These are phyloP conservation scores for Bombus waltoni DNA, from an alignment of 1,140 invertebrate species.

Conservation along the genomic window DNA sequence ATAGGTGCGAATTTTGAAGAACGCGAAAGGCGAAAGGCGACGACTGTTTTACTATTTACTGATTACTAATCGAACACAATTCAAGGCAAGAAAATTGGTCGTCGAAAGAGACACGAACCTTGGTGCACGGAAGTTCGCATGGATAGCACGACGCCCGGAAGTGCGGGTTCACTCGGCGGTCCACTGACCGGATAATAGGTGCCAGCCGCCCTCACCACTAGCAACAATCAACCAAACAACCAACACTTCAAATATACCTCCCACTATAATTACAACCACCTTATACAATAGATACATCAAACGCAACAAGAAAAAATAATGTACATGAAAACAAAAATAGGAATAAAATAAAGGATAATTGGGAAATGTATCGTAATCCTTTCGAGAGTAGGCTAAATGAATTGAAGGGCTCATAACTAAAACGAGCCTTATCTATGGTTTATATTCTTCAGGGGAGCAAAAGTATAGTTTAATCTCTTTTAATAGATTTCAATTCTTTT, in stretches of 20 bases:
- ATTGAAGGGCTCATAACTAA: not conserved
- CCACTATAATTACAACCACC: slow-evolving; percentile 75
- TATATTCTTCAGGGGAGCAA: too few species aligned
- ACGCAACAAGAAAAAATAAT: slow-evolving; percentile 18
- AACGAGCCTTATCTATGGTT: too few species aligned
- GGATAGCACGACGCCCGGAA: slow-evolving; percentile 83
- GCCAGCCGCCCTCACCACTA: slow-evolving; percentile 96
- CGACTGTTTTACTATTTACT: slow-evolving; percentile 13
- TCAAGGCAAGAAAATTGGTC: slow-evolving; percentile 73
- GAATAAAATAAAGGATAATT: not conserved
- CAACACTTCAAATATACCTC: slow-evolving; percentile 83
- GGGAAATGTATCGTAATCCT: not conserved
- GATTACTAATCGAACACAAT: slow-evolving; percentile 57
- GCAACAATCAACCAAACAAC: slow-evolving; percentile 86
- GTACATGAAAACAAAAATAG: slow-evolving; percentile 19
- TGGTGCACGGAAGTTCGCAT: slow-evolving; percentile 84
- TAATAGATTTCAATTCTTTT: too few species aligned
- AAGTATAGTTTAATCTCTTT: too few species aligned
- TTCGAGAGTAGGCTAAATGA: not conserved
- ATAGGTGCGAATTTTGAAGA: not conserved
- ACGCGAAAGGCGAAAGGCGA: not conserved
- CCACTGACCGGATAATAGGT: slow-evolving; percentile 96
- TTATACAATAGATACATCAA: slow-evolving; percentile 66
- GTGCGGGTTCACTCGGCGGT: slow-evolving; percentile 84
- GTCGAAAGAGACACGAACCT: slow-evolving; percentile 78